These are phyloP conservation scores for Pseudochromis fuscus DNA, from an alignment of 2,797 vertebrate genomes.

Conservation along the genomic window DNA sequence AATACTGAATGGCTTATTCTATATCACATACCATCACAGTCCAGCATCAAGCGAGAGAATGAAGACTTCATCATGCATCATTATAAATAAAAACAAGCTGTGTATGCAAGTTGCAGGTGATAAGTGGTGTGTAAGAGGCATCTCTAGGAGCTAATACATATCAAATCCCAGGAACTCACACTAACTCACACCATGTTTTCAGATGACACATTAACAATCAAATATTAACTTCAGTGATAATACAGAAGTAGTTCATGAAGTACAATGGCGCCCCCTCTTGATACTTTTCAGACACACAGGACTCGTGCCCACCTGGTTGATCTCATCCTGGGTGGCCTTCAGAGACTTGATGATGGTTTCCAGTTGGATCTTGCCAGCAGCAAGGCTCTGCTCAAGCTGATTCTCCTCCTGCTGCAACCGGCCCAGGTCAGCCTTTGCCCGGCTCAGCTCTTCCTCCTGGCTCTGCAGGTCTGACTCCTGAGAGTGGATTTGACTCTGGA, in stretches of 20 bases:
- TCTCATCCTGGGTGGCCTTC: conserved; percentile 96
- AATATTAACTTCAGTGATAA: neutral
- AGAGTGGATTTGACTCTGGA: conserved; percentile 95
- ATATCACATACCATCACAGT: neutral
- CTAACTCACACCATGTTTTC: neutral
- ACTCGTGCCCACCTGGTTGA: conserved; percentile 91
- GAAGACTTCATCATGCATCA: neutral
- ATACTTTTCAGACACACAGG: conserved; percentile 6
- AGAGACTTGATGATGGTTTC: conserved; percentile 98
- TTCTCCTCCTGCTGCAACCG: conserved; percentile 94
- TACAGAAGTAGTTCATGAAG: neutral
- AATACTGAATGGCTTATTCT: too few relatives aligned
- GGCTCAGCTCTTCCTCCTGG: conserved; percentile 94
- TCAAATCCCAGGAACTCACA: conserved; percentile 3
- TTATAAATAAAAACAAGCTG: neutral
- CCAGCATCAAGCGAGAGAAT: neutral
- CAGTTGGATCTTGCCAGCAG: conserved; percentile 94
- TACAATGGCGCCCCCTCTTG: conserved; percentile 45
- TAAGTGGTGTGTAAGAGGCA: too few relatives aligned
- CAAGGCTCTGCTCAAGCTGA: conserved; percentile 96
- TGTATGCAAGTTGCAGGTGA: neutral
- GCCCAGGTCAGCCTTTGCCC: conserved; percentile 91
- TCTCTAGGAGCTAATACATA: neutral
- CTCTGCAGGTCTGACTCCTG: conserved; percentile 94
- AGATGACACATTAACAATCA: neutral